Base-by-base conservation (phyloP, 2,888 invertebrate species). In the Clistopyga incitator region DNA sequence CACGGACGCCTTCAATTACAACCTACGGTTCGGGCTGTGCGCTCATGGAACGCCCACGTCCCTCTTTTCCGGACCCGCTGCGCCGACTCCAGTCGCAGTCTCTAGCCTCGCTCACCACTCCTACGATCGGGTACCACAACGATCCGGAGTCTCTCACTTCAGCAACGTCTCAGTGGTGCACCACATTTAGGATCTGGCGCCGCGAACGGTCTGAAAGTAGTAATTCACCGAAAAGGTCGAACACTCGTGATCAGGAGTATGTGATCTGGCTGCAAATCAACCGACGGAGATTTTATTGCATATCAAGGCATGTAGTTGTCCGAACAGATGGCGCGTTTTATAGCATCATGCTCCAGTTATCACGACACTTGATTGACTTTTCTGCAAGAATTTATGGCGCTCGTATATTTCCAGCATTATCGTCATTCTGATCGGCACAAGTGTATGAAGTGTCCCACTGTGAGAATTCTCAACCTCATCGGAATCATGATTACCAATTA, bases 1-100 rank as follows among this genome's bases (percentile, higher is more conserved):
- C 86, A 86, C 86, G 86, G 74, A 85, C 84, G 85, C 86, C 85
- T 86, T 85, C 84, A 86, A 86, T 86, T 86, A 86, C 85, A 68
- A 83, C 81, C 79, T 81, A 81, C 81, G 70, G 59, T 56, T 74
- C 72, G 75, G 23, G 38, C 72, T 20, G 34, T 61, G 52, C 38
- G 74, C 52, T 29, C 64, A 52, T 56, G 78, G 67, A 82, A 77
- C 81, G 83, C 83, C 83, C 77, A 85, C 81, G 85, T 81, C 75
- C 70, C 72, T 78, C 72, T 82, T 82, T 84, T 82, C 83, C 82
- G 84, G 84, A 61, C 80, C 72, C 71, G 72, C 71, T 65, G 75
- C 64, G 70, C 65, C 84, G 64, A 54, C 78, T 65, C 64, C 47
- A 47, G 45, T 45, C 23, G 3, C 18, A 25, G 20, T 20, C 25